Evolutionary conservation across 2,113 vertebrate genomes (phyloP), one percentile per base, ranked within the genome.

Genomic region (Excalfactoria chinensis): DNA sequence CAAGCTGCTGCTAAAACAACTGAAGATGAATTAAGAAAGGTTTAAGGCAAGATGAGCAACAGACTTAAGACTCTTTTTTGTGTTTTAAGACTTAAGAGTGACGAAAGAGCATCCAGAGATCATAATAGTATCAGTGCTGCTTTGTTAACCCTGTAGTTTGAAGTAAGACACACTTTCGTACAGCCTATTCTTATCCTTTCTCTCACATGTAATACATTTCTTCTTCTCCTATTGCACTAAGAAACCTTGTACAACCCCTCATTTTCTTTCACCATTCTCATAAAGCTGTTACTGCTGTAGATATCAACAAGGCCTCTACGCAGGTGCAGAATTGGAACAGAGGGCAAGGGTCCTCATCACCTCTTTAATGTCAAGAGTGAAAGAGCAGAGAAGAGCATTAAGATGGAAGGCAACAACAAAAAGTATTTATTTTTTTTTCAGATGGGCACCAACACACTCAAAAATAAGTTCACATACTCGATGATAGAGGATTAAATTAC

Each of bases 401-500:
- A 79, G 75, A 73, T 11, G 22, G 46, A 86, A 92, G 35, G 35
- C 89, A 96, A 80, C 55, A 79, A 95, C 80, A 90, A 89, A 88
- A 63, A 22, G 40, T 78, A 21, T 59, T 74, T 75, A 11, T 7
- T 40, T 40, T 89, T 41, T 49, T 49, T 21, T 46, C 21, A 49
- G 48, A 77, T 51, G 81, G 71, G 46, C 84, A 93, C 12, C 69
- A 81, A 88, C 30, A 32, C 10, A 19, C 53, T 17, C 53, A 71
- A 49, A 13, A 12, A 53, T 66, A 51, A 72, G 10, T 78, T 87
- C 84, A 86, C 67, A 83, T 79, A 46, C 88, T 83, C 84, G 91
- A 13, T 79, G 93, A 64, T 73, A 89, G 7, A 68, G 85, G 91
- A 93, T 86, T 88, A 93, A 90, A 95, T 93, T 94, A 95, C 78